Base-by-base conservation (phyloP, 2,113 vertebrate genomes). In the Raja brachyura region DNA sequence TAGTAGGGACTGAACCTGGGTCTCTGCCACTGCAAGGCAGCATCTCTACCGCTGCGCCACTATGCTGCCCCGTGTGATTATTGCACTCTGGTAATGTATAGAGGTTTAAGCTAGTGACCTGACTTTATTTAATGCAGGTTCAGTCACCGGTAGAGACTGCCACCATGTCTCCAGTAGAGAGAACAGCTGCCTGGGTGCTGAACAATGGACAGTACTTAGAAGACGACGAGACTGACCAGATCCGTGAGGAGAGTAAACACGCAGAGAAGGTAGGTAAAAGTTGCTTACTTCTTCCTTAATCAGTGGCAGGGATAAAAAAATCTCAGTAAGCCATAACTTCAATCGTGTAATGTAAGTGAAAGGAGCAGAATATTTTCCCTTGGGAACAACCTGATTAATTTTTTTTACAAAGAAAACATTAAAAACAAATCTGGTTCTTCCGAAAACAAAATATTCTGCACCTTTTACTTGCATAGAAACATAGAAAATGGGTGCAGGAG, bases 161-260 rank as follows among this genome's bases (percentile, higher is more conserved):
- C 93, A 98, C 97, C 0, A 97, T 99, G 98, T 99, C 99, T 2
- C 99, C 99, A 0, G 99, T 99, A 94, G 99, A 99, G 95, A 96
- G 98, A 94, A 99, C 99, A 2, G 98, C 98, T 0, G 99, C 98
- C 0, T 99, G 99, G 99, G 97, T 99, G 93, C 96, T 99, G 28
- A 99, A 98, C 95, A 99, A 98, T 0, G 97, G 98, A 0, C 98
- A 99, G 90, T 99, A 98, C n/a, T 98, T 99, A 93, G 98, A 99
- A 61, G 95, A 96, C 0, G 97, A 97, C 93, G 96, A 97, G 0
- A 22, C 73, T 0, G 95, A 97, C 54, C 96, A 95, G 94, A 96
- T 95, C 93, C 95, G 95, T 74, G 97, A 98, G 7, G 97, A 98
- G 93, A 93, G 94, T 93, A 97, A 97, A 94, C 97, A 97, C 3